These are phyloP conservation scores for Aix galericulata DNA, from an alignment of 2,113 vertebrate genomes.

Conservation along the genomic window DNA sequence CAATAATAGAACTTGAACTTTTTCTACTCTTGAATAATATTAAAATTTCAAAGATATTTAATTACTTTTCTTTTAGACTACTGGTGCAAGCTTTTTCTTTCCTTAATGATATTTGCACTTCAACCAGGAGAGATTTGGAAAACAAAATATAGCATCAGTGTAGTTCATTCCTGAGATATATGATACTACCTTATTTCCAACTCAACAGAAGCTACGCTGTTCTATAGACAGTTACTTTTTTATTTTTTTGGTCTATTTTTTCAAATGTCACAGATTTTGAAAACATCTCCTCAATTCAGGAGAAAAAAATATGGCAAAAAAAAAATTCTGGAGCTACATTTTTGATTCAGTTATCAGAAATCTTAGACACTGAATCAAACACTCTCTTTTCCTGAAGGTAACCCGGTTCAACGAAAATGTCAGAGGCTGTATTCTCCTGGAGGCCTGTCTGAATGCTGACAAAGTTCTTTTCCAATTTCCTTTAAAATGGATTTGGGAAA, in stretches of 20 bases:
- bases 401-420: not conserved
- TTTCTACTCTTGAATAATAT: not conserved
- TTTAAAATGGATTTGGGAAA: slow-evolving; percentile 18
- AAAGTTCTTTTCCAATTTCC: slow-evolving; percentile 25
- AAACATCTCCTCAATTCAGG: not conserved
- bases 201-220: not conserved
- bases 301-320: not conserved
- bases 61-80: not conserved
- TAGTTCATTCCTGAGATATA: not conserved
- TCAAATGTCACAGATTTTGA: not conserved
- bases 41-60: not conserved
- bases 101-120: not conserved
- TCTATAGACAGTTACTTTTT: not conserved
- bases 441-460: slow-evolving; percentile 6
- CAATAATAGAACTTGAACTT: not conserved
- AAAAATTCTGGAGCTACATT: not conserved
- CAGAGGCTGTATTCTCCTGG: not conserved
- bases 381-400: not conserved
- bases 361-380: not conserved
- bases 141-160: not conserved
- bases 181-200: not conserved
- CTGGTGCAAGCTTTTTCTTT: not conserved
- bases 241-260: too few species aligned
- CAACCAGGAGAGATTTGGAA: not conserved
- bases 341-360: not conserved